Percentiles rank a stretch among this genome's conserved stretches.
Conservation (phyloP, 2,797 vertebrate genomes). For the Micropoecilia bifurca region DNA sequence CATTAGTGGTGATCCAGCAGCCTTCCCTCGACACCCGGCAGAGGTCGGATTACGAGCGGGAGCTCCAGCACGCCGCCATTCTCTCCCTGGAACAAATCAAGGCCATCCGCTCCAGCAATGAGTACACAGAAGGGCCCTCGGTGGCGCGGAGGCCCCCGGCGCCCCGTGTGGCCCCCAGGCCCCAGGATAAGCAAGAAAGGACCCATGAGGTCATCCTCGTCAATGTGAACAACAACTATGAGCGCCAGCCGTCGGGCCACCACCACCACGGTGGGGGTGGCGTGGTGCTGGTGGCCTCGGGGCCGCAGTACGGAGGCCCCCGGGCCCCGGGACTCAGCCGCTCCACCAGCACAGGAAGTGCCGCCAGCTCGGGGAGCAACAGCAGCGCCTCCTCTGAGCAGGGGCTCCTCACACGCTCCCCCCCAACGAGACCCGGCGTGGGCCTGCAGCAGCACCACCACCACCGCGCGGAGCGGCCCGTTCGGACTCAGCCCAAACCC, state of each 20-base stretch:
- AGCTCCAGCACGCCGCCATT: conserved; percentile 87
- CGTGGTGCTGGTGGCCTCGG: conserved; percentile 58
- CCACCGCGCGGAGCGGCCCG: conserved; percentile 81
- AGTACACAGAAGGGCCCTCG: conserved; percentile 95
- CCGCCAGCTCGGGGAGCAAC: conserved; percentile 92
- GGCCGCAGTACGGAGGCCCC: conserved; percentile 64
- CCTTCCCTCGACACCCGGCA: conserved; percentile 88
- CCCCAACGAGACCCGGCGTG: conserved; percentile 78
- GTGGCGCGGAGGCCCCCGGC: conserved; percentile 82
- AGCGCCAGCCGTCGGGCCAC: conserved; percentile 78
- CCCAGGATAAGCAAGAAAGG: conserved; percentile 90
- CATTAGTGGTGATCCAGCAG: conserved; percentile 91
- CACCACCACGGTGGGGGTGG: conserved; percentile 62
- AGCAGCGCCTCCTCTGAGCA: conserved; percentile 93
- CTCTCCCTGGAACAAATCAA: conserved; percentile 98
- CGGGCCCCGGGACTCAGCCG: conserved; percentile 88
- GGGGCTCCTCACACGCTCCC: conserved; percentile 88
- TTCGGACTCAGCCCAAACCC: conserved; percentile 91
- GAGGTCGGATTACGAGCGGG: conserved; percentile 89
- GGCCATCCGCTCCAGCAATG: conserved; percentile 93
- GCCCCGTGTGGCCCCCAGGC: conserved; percentile 83
- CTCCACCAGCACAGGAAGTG: conserved; percentile 93
- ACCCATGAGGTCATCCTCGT: conserved; percentile 94
- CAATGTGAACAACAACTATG: conserved; percentile 94
- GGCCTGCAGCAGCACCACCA: conserved; percentile 69